Conservation (phyloP, 2,797 vertebrate species). For the Periparus ater region DNA sequence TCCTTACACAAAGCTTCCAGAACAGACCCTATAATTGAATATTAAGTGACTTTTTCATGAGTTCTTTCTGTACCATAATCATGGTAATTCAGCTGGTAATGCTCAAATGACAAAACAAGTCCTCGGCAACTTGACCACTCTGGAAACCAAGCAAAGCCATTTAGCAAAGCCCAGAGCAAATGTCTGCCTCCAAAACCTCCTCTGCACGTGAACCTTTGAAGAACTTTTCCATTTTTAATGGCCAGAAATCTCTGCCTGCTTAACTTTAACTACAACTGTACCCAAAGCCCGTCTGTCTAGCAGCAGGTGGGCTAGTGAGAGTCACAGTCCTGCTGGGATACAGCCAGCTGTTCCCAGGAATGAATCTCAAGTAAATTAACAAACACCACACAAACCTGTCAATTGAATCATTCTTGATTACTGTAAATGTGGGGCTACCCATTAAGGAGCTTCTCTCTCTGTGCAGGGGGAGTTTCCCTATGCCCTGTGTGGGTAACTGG, state of each 20-base stretch:
- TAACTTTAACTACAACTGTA: conserved; percentile 72
- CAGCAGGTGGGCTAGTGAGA: conserved; percentile 76
- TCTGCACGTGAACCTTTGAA: neutral
- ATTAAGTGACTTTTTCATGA: neutral
- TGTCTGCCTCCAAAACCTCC: neutral
- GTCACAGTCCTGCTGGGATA: conserved; percentile 76
- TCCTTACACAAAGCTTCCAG: neutral
- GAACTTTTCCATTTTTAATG: conserved; percentile 51
- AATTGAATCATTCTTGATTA: conserved; percentile 72
- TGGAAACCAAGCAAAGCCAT: neutral
- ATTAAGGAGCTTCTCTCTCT: neutral
- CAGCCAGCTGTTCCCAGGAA: conserved; percentile 76
- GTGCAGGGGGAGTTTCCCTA: neutral
- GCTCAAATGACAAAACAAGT: neutral
- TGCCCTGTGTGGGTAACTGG: neutral
- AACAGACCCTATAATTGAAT: neutral
- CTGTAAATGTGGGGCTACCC: conserved; percentile 58
- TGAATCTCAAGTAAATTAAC: conserved; percentile 78
- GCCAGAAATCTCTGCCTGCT: conserved; percentile 57
- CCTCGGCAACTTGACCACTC: neutral
- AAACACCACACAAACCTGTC: conserved; percentile 79
- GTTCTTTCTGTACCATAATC: neutral
- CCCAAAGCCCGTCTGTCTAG: conserved; percentile 71
- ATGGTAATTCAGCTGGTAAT: neutral
- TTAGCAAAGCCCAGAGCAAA: neutral